Evolutionary conservation across 2,113 vertebrate species (phyloP), one percentile per base, ranked within the genome.

Genomic region (Pogona vitticeps): DNA sequence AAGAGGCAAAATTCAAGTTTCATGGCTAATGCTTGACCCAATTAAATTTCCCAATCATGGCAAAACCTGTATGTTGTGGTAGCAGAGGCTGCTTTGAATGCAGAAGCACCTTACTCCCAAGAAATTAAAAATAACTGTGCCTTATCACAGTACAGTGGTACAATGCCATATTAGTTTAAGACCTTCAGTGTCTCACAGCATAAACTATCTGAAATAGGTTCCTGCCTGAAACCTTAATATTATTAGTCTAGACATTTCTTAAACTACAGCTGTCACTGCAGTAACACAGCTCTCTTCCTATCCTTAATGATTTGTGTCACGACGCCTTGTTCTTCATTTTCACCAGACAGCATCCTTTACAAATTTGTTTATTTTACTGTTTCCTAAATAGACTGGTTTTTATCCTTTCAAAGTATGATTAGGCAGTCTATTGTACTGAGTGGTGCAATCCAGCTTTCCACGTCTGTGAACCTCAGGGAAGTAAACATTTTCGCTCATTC

Each of bases 71-170:
- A 79, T 28, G 26, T 67, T 15, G 14, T 67, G 6, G 65, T 31
- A 67, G 6, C 18, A 3, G 81, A 73, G 56, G 18, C 33, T 73
- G 52, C 58, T 77, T 36, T 15, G 26, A 63, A 79, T 12, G 17
- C n/a, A 65, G 38, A 80, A 56, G 52, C 58, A 20, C 9, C 31
- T 75, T 79, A n/a, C 38, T 52, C 23, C 59, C 40, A 28, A 40
- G 21, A 78, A 88, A 83, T 59, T 61, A 78, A 78, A 61, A 38
- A 73, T 80, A 73, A 75, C 80, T 21, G 17, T 83, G 40, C 6
- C 40, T 33, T 28, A 38, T 65, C 23, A 80, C 67, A 83, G 63
- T 83, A 79, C n/a, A 38, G 40, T 71, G 21, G 38, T 31, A 36
- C 42, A 17, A 40, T 46, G 23, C 12, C 40, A 80, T 79, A 84